These are phyloP conservation scores for Fopius arisanus DNA, from an alignment of 1,140 invertebrate genomes.

Conservation along the genomic window DNA sequence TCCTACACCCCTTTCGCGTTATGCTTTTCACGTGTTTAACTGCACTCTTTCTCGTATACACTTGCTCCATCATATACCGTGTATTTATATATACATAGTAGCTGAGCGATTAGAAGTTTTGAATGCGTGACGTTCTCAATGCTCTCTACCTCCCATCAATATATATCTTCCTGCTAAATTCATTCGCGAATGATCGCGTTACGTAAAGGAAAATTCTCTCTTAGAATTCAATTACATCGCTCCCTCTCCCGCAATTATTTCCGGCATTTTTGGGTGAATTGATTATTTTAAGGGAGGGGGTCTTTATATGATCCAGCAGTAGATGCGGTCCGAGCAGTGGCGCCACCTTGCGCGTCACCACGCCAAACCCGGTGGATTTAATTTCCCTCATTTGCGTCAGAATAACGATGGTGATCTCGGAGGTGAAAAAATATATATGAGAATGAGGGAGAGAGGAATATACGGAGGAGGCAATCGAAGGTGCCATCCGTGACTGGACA, in stretches of 20 bases:
- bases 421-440: constrained; percentile 17
- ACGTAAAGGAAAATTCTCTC: constrained; percentile 55
- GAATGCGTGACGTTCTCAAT: not conserved
- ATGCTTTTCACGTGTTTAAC: not conserved
- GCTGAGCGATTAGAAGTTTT: not conserved
- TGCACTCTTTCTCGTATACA: not conserved
- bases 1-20: too few species aligned
- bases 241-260: too few species aligned
- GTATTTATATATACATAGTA: not conserved
- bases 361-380: not conserved
- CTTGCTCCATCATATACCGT: not conserved
- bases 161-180: constrained; percentile 6
- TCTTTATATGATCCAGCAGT: not conserved
- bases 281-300: not conserved
- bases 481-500: constrained; percentile 66
- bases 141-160: constrained; percentile 28
- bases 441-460: constrained; percentile 22
- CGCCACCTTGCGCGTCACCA: not conserved
- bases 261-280: too few species aligned
- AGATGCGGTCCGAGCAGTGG: not conserved
- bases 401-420: not conserved
- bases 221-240: too few species aligned
- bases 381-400: not conserved
- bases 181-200: constrained; percentile 39
- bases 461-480: constrained; percentile 45